These are phyloP conservation scores for Hyposmocoma kahamanoa DNA, from an alignment of 1,140 invertebrate species.

Conservation along the genomic window DNA sequence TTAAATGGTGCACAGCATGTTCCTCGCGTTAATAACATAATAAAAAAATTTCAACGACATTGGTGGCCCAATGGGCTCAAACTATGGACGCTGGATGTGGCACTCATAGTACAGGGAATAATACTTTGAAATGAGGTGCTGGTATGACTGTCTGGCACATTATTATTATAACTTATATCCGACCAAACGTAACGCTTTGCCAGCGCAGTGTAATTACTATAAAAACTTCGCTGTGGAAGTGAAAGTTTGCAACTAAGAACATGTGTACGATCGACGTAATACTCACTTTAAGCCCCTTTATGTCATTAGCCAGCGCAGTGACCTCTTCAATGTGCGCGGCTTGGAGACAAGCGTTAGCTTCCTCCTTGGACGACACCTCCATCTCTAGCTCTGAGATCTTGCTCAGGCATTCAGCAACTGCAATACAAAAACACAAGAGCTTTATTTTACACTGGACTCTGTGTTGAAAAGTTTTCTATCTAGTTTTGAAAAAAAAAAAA, in stretches of 20 bases:
- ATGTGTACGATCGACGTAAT: no score
- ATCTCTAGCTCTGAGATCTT: conserved; percentile 71
- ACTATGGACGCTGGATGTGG: no score
- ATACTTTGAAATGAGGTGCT: no score
- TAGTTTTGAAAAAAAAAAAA: no score
- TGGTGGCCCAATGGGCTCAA: no score
- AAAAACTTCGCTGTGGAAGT: neutral
- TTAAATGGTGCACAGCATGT: no score
- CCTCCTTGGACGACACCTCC: conserved; percentile 63
- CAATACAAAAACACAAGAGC: conserved; percentile 17
- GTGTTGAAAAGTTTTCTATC: no score
- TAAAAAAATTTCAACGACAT: no score
- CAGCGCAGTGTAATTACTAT: neutral
- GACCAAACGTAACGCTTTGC: neutral
- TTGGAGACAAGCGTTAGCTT: conserved; percentile 57
- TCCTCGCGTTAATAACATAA: no score
- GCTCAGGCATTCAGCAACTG: conserved; percentile 70
- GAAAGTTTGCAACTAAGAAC: no score
- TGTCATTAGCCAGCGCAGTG: conserved; percentile 50
- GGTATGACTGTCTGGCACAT: no score
- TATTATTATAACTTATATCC: neutral
- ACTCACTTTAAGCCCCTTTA: conserved; percentile 62
- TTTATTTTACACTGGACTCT: neutral
- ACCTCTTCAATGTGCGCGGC: conserved; percentile 56
- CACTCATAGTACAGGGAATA: no score